Evolutionary conservation across 2,113 vertebrate species (phyloP), one percentile per base, ranked within the genome.

Genomic region (Ceyx margarethae): DNA sequence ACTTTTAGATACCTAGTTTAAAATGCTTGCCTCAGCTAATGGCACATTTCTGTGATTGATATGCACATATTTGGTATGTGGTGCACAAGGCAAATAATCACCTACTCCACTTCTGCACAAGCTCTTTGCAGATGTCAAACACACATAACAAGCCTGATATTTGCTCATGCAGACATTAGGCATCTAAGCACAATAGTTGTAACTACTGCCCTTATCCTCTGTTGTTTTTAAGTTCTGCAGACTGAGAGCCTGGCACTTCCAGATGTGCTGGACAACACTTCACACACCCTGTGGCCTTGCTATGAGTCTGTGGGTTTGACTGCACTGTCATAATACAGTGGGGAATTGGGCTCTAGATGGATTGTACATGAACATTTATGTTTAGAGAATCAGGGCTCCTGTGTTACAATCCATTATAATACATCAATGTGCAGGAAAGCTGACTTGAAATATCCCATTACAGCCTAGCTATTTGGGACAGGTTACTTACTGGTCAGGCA

Each of bases 101-200:
- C 8, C 57, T 18, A 12, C 9, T 57, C 75, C 23, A 3, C 62
- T 69, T 54, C 14, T 46, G 46, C 25, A 19, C 26, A 22, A 35
- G 77, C 74, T 81, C 72, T 65, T 12, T 53, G 83, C 77, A 58
- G 64, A 21, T 48, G 42, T 16, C n/a, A 62, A 13, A 37, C 1
- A 2, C 5, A 9, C 7, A 0, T 5, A 60, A 6, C n/a, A 54
- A 37, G 54, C 45, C 3, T 1, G 0, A 10, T 2, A 28, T 31
- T 74, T 56, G 57, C 69, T n/a, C 33, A 6, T 43, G 68, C 89
- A 65, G 53, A 4, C 60, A 1, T 26, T 7, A 53, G 20, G 23
- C 4, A 2, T 1, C 0, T 2, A 13, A n/a, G 11, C 3, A 3
- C 45, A 53, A 42, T 16, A 43, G 61, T 5, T 15, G 20, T 1